Evolutionary conservation across 2,113 vertebrate genomes (phyloP).

Genomic region (Orthonyx spaldingii): DNA sequence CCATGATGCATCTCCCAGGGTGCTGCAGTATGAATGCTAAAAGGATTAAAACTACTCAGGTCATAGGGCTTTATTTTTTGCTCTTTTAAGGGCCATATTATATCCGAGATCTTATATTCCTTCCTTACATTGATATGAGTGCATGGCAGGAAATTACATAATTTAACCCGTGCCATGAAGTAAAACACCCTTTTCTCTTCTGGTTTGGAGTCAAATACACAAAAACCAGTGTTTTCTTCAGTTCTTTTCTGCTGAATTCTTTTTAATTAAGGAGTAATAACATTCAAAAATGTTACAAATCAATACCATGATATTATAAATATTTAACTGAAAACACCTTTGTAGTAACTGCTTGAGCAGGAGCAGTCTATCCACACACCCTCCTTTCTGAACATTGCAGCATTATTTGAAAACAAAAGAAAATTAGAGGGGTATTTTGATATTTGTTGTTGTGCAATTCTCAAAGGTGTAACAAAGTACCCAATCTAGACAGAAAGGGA

Average conservation of each 20-base stretch:
- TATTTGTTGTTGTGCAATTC: not conserved
- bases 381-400: not conserved
- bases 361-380: not conserved
- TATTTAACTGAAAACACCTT: not conserved
- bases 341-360: not conserved
- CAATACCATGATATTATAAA: not conserved
- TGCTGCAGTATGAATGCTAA: conserved; percentile 59
- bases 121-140: conserved; percentile 15
- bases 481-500: not conserved
- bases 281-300: not conserved
- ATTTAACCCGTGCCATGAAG: not conserved
- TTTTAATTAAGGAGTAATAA: not conserved
- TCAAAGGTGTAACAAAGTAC: not conserved
- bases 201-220: not conserved
- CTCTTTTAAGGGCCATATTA: not conserved
- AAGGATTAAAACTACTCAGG: conserved; percentile 50
- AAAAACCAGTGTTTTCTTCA: not conserved
- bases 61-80: conserved; percentile 22
- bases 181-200: not conserved
- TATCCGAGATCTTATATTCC: not conserved
- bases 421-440: not conserved
- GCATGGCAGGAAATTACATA: conserved; percentile 12
- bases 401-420: not conserved
- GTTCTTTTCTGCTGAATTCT: not conserved
- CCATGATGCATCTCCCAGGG: conserved; percentile 20